These are phyloP conservation scores for Anthopleura sola DNA, from an alignment of 64 coral and sea anemone species.

Conservation along the genomic window DNA sequence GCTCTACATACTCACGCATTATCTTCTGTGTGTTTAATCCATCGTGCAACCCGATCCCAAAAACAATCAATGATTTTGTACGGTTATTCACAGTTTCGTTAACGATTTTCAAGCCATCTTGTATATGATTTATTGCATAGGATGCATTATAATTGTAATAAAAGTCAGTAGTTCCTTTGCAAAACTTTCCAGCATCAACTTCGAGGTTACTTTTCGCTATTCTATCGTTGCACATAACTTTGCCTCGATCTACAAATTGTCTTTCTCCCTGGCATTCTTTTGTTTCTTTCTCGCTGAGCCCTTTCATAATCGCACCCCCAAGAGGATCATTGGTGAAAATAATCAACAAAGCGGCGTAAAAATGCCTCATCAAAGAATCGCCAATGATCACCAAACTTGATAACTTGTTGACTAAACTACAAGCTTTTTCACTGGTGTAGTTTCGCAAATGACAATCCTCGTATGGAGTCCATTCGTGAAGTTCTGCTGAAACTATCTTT, in stretches of 20 bases:
- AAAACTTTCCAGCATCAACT: constrained; percentile 30
- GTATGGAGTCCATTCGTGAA: constrained; percentile 38
- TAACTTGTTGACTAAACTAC: constrained; percentile 33
- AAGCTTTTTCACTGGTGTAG: constrained; percentile 54
- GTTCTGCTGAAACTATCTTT: constrained; percentile 46
- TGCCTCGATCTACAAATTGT: constrained; percentile 74
- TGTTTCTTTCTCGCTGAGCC: constrained; percentile 10
- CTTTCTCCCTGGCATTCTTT: constrained; percentile 45
- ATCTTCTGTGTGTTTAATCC: constrained; percentile 20
- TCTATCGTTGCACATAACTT: constrained; percentile 36
- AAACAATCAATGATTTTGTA: constrained; percentile 35
- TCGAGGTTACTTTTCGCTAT: background rate
- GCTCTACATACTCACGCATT: constrained; percentile 36
- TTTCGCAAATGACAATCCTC: constrained; percentile 34
- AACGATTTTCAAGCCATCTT: constrained; percentile 26
- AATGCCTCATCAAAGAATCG: constrained; percentile 68
- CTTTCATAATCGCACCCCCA: constrained; percentile 21
- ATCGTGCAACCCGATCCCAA: constrained; percentile 53
- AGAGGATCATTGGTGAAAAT: constrained; percentile 53
- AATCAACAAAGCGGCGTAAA: constrained; percentile 56
- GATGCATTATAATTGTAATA: constrained; percentile 39
- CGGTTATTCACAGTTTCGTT: constrained; percentile 16
- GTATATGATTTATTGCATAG: background rate
- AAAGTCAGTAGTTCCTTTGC: constrained; percentile 27
- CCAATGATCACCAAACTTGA: constrained; percentile 55